phyloP scores from a whole-genome alignment of 2,113 vertebrate genomes.

The Cryptotis parvus region DNA sequence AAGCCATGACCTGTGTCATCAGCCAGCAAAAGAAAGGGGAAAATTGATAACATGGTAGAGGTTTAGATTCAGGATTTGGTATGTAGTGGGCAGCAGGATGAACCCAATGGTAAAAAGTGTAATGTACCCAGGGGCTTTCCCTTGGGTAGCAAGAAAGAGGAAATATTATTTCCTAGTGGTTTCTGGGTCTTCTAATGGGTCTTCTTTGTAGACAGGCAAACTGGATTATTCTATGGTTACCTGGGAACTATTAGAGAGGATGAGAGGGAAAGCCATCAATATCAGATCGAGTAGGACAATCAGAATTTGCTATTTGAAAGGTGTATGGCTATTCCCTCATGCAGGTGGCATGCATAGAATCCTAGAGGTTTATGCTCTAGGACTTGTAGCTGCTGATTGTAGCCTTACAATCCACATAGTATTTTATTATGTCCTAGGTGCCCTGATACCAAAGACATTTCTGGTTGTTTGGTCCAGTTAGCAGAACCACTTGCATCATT shows the following conservation, averaged over 20 bases:
- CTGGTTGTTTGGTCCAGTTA: background rate
- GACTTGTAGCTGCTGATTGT: background rate
- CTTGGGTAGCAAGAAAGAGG: background rate
- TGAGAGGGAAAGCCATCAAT: background rate
- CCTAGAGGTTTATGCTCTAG: background rate
- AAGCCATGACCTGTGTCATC: background rate
- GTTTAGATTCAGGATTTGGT: background rate
- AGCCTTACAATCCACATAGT: background rate
- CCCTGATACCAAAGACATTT: background rate
- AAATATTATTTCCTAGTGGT: background rate
- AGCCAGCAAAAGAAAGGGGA: background rate
- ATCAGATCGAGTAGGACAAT: background rate
- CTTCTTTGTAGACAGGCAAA: background rate
- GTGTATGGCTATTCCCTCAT: background rate
- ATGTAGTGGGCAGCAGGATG: background rate
- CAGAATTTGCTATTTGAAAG: background rate
- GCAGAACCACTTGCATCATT: background rate
- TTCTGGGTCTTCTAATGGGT: background rate
- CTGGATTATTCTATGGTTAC: background rate
- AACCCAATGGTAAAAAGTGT: too few species aligned
- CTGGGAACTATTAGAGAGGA: background rate
- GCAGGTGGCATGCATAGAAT: background rate
- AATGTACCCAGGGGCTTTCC: background rate
- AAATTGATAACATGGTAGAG: background rate
- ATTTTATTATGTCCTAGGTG: background rate